Evolutionary conservation across 2,888 invertebrate species (phyloP).

Genomic region (Odontomyia ornata): DNA sequence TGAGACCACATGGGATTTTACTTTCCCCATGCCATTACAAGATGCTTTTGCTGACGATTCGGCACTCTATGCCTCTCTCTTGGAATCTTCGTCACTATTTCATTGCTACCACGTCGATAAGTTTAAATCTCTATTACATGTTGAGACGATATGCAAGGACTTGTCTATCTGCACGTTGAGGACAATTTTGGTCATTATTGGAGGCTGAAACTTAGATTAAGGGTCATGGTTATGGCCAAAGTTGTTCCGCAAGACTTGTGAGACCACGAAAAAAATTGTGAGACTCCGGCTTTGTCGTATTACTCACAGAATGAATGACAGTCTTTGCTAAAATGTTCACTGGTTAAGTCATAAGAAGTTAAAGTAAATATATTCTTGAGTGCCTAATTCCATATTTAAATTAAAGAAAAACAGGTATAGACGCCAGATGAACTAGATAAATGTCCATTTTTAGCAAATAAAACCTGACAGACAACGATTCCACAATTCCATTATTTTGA

Average conservation of each 20-base stretch:
- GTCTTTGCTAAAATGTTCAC: neutral
- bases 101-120: neutral
- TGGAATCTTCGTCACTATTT: neutral
- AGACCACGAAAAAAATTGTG: neutral
- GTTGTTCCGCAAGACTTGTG: neutral
- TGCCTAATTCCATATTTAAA: too few relatives aligned
- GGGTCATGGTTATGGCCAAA: conserved; percentile 41
- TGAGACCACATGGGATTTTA: conserved; percentile 51
- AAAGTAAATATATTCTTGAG: too few relatives aligned
- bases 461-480: too few relatives aligned
- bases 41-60: conserved; percentile 8
- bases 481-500: too few relatives aligned
- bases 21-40: conserved; percentile 9
- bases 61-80: neutral
- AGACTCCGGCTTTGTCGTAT: neutral
- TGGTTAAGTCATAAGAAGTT: too few relatives aligned
- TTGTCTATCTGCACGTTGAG: conserved; percentile 3
- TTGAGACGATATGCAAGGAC: conserved; percentile 23
- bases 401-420: too few relatives aligned
- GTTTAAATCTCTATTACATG: conserved; percentile 17
- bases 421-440: too few relatives aligned
- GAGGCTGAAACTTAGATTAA: conserved; percentile 41
- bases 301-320: neutral
- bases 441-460: too few relatives aligned
- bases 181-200: conserved; percentile 38